Evolutionary conservation across 2,797 vertebrate species (phyloP), one percentile per base, ranked within the genome.

Genomic region (Phrynocephalus vlangalii): DNA sequence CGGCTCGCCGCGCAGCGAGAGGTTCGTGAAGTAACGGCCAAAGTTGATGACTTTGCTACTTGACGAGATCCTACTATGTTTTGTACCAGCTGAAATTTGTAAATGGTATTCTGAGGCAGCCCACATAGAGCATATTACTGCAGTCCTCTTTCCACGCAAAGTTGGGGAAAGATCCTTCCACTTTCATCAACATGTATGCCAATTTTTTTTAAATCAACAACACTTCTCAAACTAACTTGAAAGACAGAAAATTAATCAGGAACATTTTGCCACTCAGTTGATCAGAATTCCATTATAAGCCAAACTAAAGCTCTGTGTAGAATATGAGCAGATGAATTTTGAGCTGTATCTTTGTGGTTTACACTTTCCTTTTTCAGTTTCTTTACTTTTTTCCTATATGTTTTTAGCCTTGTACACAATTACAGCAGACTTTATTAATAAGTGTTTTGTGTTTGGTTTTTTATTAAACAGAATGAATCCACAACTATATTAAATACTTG

Each of bases 331-430:
- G 22, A 48, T 87, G 79, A 90, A 76, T 71, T 88, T 86, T 82
- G 71, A 5, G 78, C 83, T 90, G 87, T 60, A 88, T 38, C 0
- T 3, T 92, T 18, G 85, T 22, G 75, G 0, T 1, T 75, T 60
- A 68, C 30, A 85, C 80, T 66, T 81, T 86, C 91, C 1, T 92
- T 2, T 89, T 63, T 66, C 68, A 2, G 0, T 91, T 92, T 86
- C 78, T 0, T 0, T 78, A 26, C 5, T 15, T 16, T 76, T 48
- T 66, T 8, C 60, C 38, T 83, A n/a, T 15, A 63, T 3, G 11
- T 87, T 87, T 44, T 50, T 87, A 44, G 88, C 20, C 66, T 68
- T n/a, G 48, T 9, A 48, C 38, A 48, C 24, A 82, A 3, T 66
- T 84, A 60, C 79, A 44, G 38, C 90, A 86, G 28, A 24, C 16